Evolutionary conservation across 2,113 vertebrate species (phyloP).

Genomic region (Barbus barbus): DNA sequence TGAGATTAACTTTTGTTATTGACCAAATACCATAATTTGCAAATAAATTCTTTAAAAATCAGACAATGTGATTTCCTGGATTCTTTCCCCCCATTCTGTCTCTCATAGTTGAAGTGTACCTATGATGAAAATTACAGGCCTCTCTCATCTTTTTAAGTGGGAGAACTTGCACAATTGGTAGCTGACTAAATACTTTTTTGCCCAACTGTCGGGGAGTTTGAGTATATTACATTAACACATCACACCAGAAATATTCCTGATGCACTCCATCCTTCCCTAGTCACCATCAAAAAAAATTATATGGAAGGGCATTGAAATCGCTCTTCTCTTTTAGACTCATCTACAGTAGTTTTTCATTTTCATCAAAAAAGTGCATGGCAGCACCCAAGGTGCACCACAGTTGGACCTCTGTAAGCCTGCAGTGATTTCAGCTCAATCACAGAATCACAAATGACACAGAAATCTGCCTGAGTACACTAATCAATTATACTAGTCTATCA

Average conservation of each 20-base stretch:
- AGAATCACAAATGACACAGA: conserved; percentile 31
- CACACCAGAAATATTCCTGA: conserved; percentile 14
- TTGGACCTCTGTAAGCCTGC: conserved; percentile 8
- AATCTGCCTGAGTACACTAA: conserved; percentile 22
- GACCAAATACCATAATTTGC: too few relatives aligned
- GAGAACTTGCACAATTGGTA: too few relatives aligned
- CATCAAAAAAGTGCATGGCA: conserved; percentile 25
- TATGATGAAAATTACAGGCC: too few relatives aligned
- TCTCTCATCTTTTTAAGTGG: too few relatives aligned
- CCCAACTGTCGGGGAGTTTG: conserved; percentile 4
- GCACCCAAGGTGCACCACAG: conserved; percentile 6
- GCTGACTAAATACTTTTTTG: too few relatives aligned
- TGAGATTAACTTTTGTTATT: too few relatives aligned
- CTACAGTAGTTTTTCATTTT: conserved; percentile 12
- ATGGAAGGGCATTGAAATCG: conserved; percentile 33
- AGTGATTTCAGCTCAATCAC: conserved; percentile 20
- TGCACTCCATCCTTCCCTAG: not conserved
- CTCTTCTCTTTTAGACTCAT: not conserved
- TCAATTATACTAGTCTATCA: conserved; percentile 37
- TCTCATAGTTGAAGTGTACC: too few relatives aligned
- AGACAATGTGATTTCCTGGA: too few relatives aligned
- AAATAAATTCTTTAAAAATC: too few relatives aligned
- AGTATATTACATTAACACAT: conserved; percentile 29
- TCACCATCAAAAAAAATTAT: conserved; percentile 37
- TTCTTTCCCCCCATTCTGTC: too few relatives aligned